phyloP scores from a whole-genome alignment of 2,888 invertebrate species.

The Amphipyra tragopoginis region DNA sequence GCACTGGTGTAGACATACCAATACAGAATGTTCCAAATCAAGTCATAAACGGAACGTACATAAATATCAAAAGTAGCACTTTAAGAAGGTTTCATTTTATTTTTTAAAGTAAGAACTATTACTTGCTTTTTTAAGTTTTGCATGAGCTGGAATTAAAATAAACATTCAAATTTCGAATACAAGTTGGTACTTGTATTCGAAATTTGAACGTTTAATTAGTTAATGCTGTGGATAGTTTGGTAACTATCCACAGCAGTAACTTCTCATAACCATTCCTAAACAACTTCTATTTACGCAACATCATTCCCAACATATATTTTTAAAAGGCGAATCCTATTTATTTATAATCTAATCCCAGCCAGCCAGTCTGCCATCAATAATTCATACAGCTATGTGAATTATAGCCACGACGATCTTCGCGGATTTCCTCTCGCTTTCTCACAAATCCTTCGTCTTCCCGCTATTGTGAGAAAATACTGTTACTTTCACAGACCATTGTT shows the following conservation, averaged over 20 bases:
- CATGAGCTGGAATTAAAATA: too few species aligned
- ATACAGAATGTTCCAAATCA: too few species aligned
- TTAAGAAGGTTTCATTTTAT: too few species aligned
- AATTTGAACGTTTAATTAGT: too few species aligned
- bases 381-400: constrained; percentile 79
- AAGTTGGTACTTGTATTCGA: too few species aligned
- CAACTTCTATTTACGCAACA: constrained; percentile 27
- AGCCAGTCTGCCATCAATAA: constrained; percentile 76
- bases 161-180: too few species aligned
- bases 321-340: constrained; percentile 54
- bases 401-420: constrained; percentile 74
- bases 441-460: constrained; percentile 31
- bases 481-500: constrained; percentile 45
- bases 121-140: too few species aligned
- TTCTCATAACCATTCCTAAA: constrained; percentile 17
- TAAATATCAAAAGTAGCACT: too few species aligned
- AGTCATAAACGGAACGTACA: too few species aligned
- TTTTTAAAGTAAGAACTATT: too few species aligned
- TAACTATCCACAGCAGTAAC: not conserved
- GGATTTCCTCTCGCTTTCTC: constrained; percentile 73
- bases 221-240: too few species aligned
- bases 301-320: constrained; percentile 32
- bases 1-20: too few species aligned
- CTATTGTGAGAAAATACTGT: constrained; percentile 54
- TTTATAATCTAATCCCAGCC: constrained; percentile 60